Percentiles rank a stretch among this genome's conserved stretches.
Conservation (phyloP, 2,797 vertebrate species). For the Arctocebus calabarensis region DNA sequence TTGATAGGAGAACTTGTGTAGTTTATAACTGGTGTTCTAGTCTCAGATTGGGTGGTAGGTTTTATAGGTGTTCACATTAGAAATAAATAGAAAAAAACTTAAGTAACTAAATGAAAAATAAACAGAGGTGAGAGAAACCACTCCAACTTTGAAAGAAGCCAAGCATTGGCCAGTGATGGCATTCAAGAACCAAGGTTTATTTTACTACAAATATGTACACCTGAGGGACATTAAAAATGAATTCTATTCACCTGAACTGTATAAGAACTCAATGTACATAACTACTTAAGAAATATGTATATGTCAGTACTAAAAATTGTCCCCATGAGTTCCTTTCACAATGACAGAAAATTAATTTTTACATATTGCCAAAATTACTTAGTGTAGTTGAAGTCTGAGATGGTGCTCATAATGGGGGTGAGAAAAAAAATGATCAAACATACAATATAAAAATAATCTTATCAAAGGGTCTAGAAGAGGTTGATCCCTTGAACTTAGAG, state of each 20-base stretch:
- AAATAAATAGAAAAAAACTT: constrained; percentile 1
- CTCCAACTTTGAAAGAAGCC: background rate
- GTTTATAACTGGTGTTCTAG: background rate
- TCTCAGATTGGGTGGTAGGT: background rate
- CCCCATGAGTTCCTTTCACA: background rate
- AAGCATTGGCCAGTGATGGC: background rate
- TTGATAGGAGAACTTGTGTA: background rate
- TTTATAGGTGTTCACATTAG: background rate
- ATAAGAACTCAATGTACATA: background rate
- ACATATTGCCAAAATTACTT: background rate
- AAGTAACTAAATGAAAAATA: background rate
- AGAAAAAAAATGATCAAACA: background rate
- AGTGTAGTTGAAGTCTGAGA: background rate
- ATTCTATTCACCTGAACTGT: background rate
- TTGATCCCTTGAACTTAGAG: background rate
- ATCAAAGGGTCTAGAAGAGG: background rate
- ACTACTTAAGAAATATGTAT: background rate
- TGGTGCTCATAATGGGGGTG: too few relatives aligned
- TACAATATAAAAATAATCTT: background rate
- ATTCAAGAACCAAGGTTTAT: background rate
- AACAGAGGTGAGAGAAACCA: background rate
- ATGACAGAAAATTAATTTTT: background rate
- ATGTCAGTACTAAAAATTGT: background rate
- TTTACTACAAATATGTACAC: background rate
- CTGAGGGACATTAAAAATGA: background rate